A percentile compares a stretch with the other conserved stretches of the same genome.
Conservation (phyloP, 2,113 vertebrate genomes). For the Nestor notabilis region DNA sequence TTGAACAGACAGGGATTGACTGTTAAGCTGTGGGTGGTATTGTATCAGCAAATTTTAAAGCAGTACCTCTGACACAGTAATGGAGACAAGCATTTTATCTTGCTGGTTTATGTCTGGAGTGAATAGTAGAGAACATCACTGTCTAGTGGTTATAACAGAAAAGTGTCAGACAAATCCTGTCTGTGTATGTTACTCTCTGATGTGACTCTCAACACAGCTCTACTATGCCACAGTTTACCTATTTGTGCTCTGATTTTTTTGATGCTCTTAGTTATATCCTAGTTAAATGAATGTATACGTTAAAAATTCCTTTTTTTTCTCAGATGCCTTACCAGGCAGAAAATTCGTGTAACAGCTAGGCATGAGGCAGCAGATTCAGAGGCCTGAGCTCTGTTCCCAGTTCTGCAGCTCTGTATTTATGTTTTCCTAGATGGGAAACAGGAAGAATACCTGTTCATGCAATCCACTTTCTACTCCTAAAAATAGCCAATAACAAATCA, state of each 20-base stretch:
- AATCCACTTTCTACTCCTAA: not conserved
- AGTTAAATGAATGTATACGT: not conserved
- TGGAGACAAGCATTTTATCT: not conserved
- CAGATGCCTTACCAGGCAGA: not conserved
- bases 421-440: not conserved
- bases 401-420: not conserved
- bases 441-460: not conserved
- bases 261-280: not conserved
- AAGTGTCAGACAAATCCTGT: not conserved
- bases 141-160: not conserved
- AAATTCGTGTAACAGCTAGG: not conserved
- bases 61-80: not conserved
- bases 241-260: not conserved
- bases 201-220: not conserved
- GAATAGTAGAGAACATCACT: not conserved
- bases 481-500: not conserved
- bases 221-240: not conserved
- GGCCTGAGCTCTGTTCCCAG: not conserved
- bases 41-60: not conserved
- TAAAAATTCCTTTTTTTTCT: not conserved
- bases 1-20: not conserved
- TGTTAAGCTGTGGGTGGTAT: not conserved
- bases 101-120: not conserved
- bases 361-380: not conserved
- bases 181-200: not conserved